Conservation (phyloP, 1,140 invertebrate genomes). For the Ceratina calcarata region DNA sequence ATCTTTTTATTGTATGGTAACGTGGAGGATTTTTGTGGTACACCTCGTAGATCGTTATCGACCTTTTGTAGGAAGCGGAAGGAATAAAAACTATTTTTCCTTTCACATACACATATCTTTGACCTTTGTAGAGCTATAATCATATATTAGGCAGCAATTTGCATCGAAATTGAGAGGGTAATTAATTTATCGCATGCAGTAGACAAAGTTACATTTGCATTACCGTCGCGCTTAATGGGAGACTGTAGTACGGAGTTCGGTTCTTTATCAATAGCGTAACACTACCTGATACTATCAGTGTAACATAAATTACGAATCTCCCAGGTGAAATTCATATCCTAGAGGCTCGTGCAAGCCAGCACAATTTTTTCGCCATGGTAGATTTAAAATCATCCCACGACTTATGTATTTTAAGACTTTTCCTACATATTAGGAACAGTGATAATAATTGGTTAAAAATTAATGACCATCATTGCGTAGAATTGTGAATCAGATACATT, state of each 20-base stretch:
- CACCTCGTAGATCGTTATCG: no score
- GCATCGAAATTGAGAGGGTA: neutral
- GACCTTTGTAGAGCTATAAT: neutral
- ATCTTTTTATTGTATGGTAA: no score
- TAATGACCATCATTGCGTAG: conserved; percentile 33
- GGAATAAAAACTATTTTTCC: no score
- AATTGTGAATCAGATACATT: conserved; percentile 62
- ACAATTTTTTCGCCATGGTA: neutral
- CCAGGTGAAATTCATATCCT: neutral
- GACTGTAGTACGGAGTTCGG: neutral
- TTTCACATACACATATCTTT: neutral
- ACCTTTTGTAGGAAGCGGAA: no score
- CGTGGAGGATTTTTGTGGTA: no score
- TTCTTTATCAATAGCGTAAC: conserved; percentile 16
- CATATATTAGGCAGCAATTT: neutral
- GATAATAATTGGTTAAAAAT: conserved; percentile 5
- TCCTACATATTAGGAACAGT: neutral
- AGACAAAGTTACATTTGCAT: conserved; percentile 7
- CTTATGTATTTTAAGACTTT: conserved; percentile 18
- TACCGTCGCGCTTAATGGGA: neutral
- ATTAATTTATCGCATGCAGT: conserved; percentile 2
- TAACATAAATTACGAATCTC: conserved; percentile 5
- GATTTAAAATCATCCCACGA: conserved; percentile 10
- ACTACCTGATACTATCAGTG: neutral
- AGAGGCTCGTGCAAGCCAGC: neutral